Base-by-base conservation (phyloP, 2,113 vertebrate genomes). In the Eclectus roratus region DNA sequence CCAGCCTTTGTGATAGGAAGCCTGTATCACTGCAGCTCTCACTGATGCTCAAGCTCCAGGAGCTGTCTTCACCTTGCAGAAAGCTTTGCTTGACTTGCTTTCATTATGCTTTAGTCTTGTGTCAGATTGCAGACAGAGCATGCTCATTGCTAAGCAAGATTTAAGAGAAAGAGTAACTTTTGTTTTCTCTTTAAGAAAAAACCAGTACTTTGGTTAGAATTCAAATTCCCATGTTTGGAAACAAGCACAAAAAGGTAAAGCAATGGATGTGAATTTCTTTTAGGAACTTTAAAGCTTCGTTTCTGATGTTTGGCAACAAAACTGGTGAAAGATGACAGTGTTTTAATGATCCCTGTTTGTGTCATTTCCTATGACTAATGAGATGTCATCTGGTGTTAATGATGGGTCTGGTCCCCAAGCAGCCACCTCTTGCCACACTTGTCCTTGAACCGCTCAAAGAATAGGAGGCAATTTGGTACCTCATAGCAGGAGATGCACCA, bases 361-460 rank as follows among this genome's bases (percentile, higher is more conserved):
- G 79, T 89, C n/a, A 28, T 79, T 95, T 90, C 82, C 53, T 88
- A 5, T 79, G 68, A 88, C 74, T 96, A 89, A 94, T 56, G 90
- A 65, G 53, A 17, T 90, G 82, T 88, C 82, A 49, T 15, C 39
- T 37, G 79, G 17, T 65, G 85, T 72, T 88, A 91, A 91, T 44
- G 88, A 58, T 0, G 12, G 82, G 85, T 56, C 63, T 5, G 3
- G 39, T 61, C 88, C 70, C 70, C n/a, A 23, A 47, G 81, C 81
- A 89, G 24, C 44, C 56, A 24, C 77, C 55, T 70, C 5, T 69
- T 80, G 76, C 37, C 37, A 37, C 37, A 37, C 37, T 37, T 37
- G 37, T 37, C 37, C 37, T 37, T 37, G 37, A 37, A 37, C 37
- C 37, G 37, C 37, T 37, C 37, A 37, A 37, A 9, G 37, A 37